Evolutionary conservation across 2,797 vertebrate genomes (phyloP).

Genomic region (Pachyuromys duprasi): DNA sequence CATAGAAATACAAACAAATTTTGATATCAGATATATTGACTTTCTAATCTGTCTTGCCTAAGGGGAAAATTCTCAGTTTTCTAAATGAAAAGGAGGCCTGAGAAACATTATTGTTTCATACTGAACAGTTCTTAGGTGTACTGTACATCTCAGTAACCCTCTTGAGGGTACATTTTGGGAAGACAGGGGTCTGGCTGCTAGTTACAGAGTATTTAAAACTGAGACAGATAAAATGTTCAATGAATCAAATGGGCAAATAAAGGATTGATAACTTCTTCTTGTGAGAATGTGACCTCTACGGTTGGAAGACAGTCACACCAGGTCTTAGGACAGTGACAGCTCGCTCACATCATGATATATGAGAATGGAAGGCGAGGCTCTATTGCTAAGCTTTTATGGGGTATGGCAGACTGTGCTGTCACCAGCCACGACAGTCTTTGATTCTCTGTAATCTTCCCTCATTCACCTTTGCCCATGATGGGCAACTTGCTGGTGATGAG

Average conservation of each 20-base stretch:
- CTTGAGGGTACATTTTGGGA: neutral
- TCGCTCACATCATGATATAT: neutral
- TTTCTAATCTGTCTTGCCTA: neutral
- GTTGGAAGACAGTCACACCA: neutral
- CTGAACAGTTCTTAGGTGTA: neutral
- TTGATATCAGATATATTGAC: neutral
- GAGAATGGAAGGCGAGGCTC: neutral
- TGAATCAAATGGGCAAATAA: slow-evolving; percentile 35
- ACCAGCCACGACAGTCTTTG: neutral
- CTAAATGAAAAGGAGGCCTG: neutral
- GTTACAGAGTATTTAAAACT: slow-evolving; percentile 4
- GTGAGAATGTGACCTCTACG: neutral
- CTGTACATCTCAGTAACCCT: neutral
- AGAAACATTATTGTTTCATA: neutral
- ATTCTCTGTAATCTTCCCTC: neutral
- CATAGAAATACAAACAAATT: neutral
- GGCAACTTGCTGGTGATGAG: neutral
- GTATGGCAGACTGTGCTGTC: neutral
- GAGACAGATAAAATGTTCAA: slow-evolving; percentile 33
- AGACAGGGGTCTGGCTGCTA: neutral
- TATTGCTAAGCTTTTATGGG: neutral
- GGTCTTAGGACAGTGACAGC: neutral
- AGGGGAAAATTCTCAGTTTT: neutral
- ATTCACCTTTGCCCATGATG: too few relatives aligned
- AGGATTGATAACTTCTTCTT: slow-evolving; percentile 34